Evolutionary conservation across 2,797 vertebrate genomes (phyloP).

Genomic region (Macropus fuliginosus): DNA sequence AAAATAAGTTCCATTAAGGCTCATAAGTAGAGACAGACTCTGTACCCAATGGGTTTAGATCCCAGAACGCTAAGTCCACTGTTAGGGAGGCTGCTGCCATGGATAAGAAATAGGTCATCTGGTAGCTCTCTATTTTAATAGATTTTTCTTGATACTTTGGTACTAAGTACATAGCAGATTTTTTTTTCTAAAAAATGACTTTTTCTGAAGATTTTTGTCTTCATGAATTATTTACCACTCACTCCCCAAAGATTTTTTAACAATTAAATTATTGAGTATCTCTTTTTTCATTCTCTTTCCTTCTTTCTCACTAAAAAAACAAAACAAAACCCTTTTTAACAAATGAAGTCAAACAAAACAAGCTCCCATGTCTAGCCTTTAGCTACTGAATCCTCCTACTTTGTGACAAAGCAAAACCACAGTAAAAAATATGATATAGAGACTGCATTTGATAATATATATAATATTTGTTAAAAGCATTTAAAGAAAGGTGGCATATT

Average conservation of each 20-base stretch:
- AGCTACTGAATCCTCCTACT: background rate
- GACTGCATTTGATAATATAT: background rate
- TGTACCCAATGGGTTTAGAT: background rate
- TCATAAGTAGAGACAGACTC: background rate
- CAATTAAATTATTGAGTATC: background rate
- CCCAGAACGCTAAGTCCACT: background rate
- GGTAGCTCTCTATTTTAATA: background rate
- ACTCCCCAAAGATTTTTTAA: background rate
- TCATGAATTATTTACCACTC: background rate
- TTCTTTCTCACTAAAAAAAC: background rate
- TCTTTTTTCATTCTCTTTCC: background rate
- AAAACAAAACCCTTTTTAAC: background rate
- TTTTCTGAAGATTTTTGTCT: background rate
- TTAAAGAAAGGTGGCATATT: background rate
- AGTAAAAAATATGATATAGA: background rate
- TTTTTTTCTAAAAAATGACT: background rate
- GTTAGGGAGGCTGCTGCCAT: background rate
- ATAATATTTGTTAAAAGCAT: background rate
- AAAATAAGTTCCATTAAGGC: background rate
- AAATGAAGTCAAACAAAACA: background rate
- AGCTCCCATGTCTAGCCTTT: background rate
- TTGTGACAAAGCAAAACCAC: background rate
- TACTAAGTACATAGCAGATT: background rate
- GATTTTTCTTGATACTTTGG: background rate
- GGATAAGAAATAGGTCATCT: background rate